Evolutionary conservation across 2,113 vertebrate genomes (phyloP), one percentile per base, ranked within the genome.

Genomic region (Phoxinus phoxinus): DNA sequence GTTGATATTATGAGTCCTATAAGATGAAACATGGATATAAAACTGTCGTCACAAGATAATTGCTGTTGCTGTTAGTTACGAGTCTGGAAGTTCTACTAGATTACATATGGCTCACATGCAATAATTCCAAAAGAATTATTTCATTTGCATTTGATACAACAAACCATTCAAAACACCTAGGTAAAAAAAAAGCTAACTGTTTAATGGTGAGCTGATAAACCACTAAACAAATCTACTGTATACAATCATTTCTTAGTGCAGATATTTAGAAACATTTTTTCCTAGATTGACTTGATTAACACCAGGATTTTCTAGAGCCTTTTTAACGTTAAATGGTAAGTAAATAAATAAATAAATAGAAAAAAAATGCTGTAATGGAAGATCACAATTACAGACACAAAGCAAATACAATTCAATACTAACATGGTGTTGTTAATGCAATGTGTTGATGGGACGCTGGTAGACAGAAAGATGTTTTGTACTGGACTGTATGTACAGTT

Each of bases 201-300:
- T 77, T 77, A 53, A 78, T 78, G 48, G 27, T 77, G 35, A 79
- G 53, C 58, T 65, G 58, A n/a, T 7, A 65, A 80, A 46, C 8
- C 32, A 46, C 27, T 30, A 44, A 63, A 30, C n/a, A 63, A 46
- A 46, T 65, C 27, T 27, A 37, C 35, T 71, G 27, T 12, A 41
- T 79, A 79, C 78, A 80, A 80, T 80, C 37, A 80, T 65, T 80
- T 80, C 78, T 80, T 27, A 80, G 77, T 80, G 77, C 77, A 80
- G 35, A 80, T 77, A 77, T 58, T 58, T 35, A n/a, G 51, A 37
- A 79, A 61, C 9, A 46, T 44, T 32, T 53, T 56, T 76, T 23
- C 12, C 32, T 19, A 48, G 25, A 32, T 5, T 76, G 37, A 80
- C 37, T 23, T 35, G 46, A 48, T 48, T 10, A 78, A 58, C 27